Conservation (phyloP, 2,797 vertebrate species). For the Thripadectes ignobilis region DNA sequence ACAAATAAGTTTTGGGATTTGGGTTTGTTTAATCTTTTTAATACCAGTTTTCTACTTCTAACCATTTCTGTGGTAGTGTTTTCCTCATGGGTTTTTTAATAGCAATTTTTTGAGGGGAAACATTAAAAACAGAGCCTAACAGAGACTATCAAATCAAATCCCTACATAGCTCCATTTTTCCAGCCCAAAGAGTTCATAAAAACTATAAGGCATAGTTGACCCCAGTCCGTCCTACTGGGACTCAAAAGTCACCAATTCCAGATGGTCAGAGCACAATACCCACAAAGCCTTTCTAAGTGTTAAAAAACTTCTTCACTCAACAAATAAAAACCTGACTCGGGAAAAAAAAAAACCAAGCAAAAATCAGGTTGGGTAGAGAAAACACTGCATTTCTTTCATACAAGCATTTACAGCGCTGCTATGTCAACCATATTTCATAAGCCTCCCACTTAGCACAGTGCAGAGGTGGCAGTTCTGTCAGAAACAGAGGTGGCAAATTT, state of each 20-base stretch:
- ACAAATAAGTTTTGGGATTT: neutral
- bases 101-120: neutral
- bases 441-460: neutral
- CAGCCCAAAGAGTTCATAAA: neutral
- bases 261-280: neutral
- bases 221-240: neutral
- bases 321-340: neutral
- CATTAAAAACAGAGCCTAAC: neutral
- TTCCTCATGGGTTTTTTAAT: neutral
- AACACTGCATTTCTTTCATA: neutral
- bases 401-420: neutral
- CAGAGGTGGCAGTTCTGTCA: neutral
- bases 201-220: accelerated
- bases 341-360: neutral
- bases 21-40: neutral
- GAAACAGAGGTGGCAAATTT: neutral
- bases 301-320: neutral
- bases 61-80: neutral
- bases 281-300: neutral
- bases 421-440: accelerated
- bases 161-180: neutral
- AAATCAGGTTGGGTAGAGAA: neutral
- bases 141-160: neutral
- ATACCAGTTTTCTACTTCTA: neutral
- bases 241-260: neutral